phyloP scores from a whole-genome alignment of 2,888 invertebrate species.

The Eretmocerus hayati region DNA sequence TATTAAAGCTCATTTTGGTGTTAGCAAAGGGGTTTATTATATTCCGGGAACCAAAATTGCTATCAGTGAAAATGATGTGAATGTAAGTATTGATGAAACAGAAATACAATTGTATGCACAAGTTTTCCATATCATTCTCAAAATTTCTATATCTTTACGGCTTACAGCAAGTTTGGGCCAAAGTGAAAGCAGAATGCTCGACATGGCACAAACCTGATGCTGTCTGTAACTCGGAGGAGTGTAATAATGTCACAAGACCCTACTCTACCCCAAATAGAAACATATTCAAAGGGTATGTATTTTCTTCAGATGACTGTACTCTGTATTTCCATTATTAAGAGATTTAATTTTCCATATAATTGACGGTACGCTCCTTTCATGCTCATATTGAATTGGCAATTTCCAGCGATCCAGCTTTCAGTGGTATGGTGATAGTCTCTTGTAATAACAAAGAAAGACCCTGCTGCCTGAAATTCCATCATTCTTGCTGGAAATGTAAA shows the following conservation, averaged over 20 bases:
- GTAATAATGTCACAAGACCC: conserved; percentile 23
- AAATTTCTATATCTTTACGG: conserved; percentile 16
- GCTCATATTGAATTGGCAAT: no score
- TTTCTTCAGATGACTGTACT: neutral
- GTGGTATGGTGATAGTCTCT: conserved; percentile 30
- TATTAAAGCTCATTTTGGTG: no score
- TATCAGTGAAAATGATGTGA: conserved; percentile 24
- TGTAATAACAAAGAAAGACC: conserved; percentile 29
- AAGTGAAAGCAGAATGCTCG: conserved; percentile 26
- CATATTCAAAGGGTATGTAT: conserved; percentile 30
- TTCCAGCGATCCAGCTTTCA: conserved; percentile 34
- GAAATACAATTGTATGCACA: neutral
- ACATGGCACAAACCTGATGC: conserved; percentile 33
- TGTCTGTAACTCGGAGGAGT: conserved; percentile 28
- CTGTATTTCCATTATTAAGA: neutral
- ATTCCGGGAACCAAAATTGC: conserved; percentile 29
- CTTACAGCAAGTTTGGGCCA: conserved; percentile 21
- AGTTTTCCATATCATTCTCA: neutral
- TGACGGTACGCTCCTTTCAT: no score
- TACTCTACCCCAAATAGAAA: conserved; percentile 25
- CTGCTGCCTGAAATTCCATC: conserved; percentile 32
- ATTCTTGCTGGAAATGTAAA: conserved; percentile 32
- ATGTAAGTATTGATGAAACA: conserved; percentile 25
- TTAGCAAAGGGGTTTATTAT: conserved; percentile 20
- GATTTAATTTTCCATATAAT: neutral